Percentiles rank a stretch among this genome's conserved stretches.
These are phyloP conservation scores for Strix uralensis DNA, from an alignment of 2,113 vertebrate genomes.

Conservation along the genomic window DNA sequence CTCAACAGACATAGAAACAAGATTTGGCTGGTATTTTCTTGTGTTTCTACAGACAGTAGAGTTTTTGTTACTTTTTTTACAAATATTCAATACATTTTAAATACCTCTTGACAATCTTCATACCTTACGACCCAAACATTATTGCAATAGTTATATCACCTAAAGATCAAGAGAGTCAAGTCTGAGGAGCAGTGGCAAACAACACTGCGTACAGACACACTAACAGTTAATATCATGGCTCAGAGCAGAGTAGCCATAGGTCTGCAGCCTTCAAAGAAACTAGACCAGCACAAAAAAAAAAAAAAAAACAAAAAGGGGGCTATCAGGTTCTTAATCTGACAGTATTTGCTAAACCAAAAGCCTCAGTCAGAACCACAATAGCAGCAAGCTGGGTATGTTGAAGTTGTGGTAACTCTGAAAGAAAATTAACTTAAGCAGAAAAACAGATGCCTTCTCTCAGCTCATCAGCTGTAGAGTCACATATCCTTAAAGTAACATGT, in stretches of 20 bases:
- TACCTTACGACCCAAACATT: background rate
- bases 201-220: rapidly evolving
- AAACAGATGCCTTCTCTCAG: background rate
- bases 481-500: background rate
- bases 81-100: background rate
- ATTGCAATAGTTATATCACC: background rate
- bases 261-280: background rate
- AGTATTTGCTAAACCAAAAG: background rate
- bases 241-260: background rate
- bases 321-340: background rate
- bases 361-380: background rate
- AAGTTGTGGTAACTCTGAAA: background rate
- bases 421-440: background rate
- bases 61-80: background rate
- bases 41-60: background rate
- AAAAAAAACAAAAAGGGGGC: no score
- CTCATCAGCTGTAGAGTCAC: background rate
- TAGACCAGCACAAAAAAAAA: background rate
- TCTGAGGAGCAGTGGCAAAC: background rate
- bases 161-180: background rate
- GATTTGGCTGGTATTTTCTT: background rate
- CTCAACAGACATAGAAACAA: background rate
- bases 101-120: background rate
- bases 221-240: background rate
- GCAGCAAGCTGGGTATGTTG: background rate